Conservation (phyloP, 1,140 invertebrate genomes). For the Lamellibrachia luymesi region DNA sequence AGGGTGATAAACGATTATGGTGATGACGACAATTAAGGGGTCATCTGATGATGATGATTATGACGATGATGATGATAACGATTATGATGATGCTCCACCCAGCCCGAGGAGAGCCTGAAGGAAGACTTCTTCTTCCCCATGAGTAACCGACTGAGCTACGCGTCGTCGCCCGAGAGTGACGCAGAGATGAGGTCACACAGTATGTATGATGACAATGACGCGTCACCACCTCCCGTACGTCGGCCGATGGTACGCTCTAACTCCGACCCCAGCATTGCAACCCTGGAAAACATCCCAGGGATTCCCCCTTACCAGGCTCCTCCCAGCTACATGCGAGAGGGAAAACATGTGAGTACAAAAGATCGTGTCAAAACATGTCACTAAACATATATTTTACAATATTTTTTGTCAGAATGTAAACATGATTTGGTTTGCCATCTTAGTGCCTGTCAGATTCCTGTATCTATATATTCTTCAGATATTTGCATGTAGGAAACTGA, state of each 20-base stretch:
- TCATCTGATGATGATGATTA: no score
- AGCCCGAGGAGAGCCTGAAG: conserved; percentile 60
- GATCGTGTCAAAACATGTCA: not conserved
- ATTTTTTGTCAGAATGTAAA: not conserved
- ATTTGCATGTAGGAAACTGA: no score
- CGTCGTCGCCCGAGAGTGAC: conserved; percentile 92
- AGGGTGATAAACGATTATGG: no score
- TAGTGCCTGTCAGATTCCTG: no score
- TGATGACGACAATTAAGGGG: no score
- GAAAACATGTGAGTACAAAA: conserved; percentile 10
- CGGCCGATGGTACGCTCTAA: conserved; percentile 46
- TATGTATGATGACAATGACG: conserved; percentile 39
- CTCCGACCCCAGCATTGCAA: conserved; percentile 70
- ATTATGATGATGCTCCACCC: no score
- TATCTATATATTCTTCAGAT: no score
- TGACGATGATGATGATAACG: no score
- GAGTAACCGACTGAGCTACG: conserved; percentile 92
- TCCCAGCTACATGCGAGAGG: conserved; percentile 45
- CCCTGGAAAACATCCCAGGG: conserved; percentile 60
- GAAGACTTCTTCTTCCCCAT: conserved; percentile 96
- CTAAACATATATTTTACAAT: not conserved
- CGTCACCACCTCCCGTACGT: conserved; percentile 39
- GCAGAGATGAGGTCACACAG: conserved; percentile 64
- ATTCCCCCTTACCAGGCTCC: conserved; percentile 71
- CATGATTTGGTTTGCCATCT: no score